phyloP scores from a whole-genome alignment of 2,888 invertebrate species.

The Epirrita christyi region DNA sequence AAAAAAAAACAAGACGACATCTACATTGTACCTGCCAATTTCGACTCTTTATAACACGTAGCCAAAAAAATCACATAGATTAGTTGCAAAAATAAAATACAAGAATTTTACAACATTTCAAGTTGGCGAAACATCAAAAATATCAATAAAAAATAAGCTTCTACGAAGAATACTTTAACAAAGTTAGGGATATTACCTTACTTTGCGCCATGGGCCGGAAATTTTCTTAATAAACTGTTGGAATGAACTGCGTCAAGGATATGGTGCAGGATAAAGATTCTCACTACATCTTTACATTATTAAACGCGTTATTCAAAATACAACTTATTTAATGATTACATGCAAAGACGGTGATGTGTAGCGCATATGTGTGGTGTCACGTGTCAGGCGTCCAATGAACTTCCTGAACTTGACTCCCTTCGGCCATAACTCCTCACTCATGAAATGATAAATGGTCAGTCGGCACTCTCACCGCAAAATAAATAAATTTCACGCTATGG shows the following conservation, averaged over 20 bases:
- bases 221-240: constrained; percentile 64
- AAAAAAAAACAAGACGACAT: no score
- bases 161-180: constrained; percentile 46
- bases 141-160: constrained; percentile 21
- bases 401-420: no score
- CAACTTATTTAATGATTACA: no score
- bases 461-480: no score
- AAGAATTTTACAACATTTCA: constrained; percentile 2
- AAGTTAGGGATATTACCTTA: constrained; percentile 47
- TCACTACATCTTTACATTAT: constrained; percentile 16
- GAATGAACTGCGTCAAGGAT: constrained; percentile 34
- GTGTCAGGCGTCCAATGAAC: no score
- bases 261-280: constrained; percentile 25
- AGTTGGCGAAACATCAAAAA: constrained; percentile 12
- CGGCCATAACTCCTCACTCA: no score
- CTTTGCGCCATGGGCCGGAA: constrained; percentile 47
- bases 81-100: neutral
- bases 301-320: neutral
- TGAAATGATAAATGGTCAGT: no score
- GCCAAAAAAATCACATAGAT: neutral
- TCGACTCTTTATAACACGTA: neutral
- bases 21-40: neutral
- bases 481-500: no score
- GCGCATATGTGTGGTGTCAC: no score
- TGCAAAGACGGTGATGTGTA: no score